These are phyloP conservation scores for Exephanes ischioxanthus DNA, from an alignment of 2,888 invertebrate genomes.

Conservation along the genomic window DNA sequence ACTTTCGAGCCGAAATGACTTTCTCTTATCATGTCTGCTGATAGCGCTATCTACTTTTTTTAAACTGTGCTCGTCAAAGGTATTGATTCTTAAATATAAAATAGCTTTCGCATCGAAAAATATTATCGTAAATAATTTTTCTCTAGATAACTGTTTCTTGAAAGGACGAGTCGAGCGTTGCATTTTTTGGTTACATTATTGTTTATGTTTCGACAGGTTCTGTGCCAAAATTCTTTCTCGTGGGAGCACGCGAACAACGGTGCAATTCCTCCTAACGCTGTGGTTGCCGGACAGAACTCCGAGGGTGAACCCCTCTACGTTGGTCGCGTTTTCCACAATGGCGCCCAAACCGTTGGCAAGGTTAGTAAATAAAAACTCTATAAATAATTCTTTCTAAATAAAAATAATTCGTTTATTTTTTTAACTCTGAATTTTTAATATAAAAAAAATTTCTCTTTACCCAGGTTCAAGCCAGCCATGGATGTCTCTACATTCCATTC, in stretches of 20 bases:
- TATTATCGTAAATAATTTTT: too few relatives aligned
- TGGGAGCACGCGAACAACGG: constrained; percentile 89
- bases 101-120: too few relatives aligned
- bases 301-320: constrained; percentile 90
- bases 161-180: neutral
- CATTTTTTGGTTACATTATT: constrained; percentile 42
- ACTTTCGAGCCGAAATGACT: neutral
- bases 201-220: constrained; percentile 84
- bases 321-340: constrained; percentile 89
- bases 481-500: constrained; percentile 84
- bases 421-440: too few relatives aligned
- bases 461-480: constrained; percentile 83
- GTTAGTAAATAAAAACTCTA: constrained; percentile 79
- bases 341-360: constrained; percentile 90
- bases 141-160: too few relatives aligned
- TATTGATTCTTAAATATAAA: too few relatives aligned
- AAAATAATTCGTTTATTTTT: neutral
- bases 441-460: constrained; percentile 19
- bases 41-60: neutral
- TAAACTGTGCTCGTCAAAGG: too few relatives aligned
- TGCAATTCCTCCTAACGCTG: constrained; percentile 88
- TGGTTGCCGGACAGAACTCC: constrained; percentile 88
- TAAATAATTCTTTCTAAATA: neutral
- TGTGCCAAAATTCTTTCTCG: constrained; percentile 88
- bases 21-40: neutral